Conservation (phyloP, 2,888 invertebrate genomes). For the Zaprionus bogoriensis region DNA sequence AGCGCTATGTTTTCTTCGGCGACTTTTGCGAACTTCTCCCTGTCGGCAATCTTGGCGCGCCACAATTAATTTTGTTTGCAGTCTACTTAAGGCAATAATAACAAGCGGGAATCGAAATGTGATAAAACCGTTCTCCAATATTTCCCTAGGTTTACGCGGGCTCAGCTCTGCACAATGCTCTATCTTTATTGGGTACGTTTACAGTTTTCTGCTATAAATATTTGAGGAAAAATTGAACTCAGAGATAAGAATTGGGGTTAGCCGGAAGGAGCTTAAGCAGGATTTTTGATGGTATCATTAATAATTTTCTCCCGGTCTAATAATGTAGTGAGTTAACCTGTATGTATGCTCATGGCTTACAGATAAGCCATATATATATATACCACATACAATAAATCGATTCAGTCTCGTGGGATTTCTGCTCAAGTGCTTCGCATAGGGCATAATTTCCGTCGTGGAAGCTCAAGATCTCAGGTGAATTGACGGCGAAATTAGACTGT, state of each 20-base stretch:
- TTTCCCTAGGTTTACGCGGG: slow-evolving; percentile 1
- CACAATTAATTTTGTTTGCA: slow-evolving; percentile 64
- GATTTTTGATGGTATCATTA: too few species aligned
- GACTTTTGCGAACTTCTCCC: slow-evolving; percentile 44
- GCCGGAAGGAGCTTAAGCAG: too few species aligned
- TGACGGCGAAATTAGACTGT: slow-evolving; percentile 26
- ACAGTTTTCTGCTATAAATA: too few species aligned
- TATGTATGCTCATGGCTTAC: neutral
- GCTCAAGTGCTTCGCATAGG: slow-evolving; percentile 1
- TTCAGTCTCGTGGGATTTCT: slow-evolving; percentile 4
- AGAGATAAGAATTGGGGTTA: too few species aligned
- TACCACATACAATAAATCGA: slow-evolving; percentile 16
- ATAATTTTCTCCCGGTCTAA: too few species aligned
- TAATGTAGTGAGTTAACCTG: too few species aligned
- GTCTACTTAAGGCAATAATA: slow-evolving; percentile 53
- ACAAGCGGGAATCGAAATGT: slow-evolving; percentile 35
- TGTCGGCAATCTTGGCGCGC: slow-evolving; percentile 46
- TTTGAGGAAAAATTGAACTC: too few species aligned
- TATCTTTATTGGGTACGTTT: slow-evolving; percentile 4
- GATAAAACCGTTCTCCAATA: slow-evolving; percentile 25
- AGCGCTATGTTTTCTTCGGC: slow-evolving; percentile 11
- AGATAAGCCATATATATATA: neutral
- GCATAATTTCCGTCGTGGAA: slow-evolving; percentile 6
- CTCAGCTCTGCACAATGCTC: slow-evolving; percentile 7
- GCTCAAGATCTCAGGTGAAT: slow-evolving; percentile 7